Base-by-base conservation (phyloP, 1,140 invertebrate genomes). In the Teleogryllus occipitalis region DNA sequence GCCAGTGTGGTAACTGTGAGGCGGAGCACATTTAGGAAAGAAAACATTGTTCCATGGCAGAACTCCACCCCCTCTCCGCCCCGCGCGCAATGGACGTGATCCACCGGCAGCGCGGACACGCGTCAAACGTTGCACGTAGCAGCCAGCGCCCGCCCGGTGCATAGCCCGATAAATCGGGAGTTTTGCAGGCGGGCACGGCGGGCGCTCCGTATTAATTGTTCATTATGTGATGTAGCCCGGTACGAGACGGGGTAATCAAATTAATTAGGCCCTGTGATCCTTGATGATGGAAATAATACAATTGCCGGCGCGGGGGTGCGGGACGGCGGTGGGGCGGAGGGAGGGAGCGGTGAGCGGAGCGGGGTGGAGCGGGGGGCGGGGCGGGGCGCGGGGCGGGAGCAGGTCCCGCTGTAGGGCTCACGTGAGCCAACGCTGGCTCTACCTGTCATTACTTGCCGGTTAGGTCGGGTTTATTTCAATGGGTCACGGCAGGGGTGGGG, bases 231-330 rank as follows among this genome's bases (percentile, higher is more conserved):
- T 65, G 54, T 18, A 65, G 54, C 54, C 18, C 10, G 54, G 18
- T 65, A 65, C 54, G 54, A 65, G 54, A 65, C 54, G 54, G 54
- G 54, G 54, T 65, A 65, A 65, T 65, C 54, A 65, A 65, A 65
- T 65, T 65, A 65, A 65, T 65, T 65, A 65, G 54, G 18, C 54
- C 54, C 18, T 65, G 54, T 65, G 54, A 14, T 65, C 54, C 54
- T 65, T 65, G 54, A 65, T 65, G 54, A 65, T 65, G 54, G 54
- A 65, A 65, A 65, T 65, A 65, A 65, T 18, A 65, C 54, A 65
- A 65, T 65, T 65, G 54, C 27, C 27, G 27, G 27, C 27, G 27
- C 27, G 27, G 27, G 27, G 27, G 1, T 5, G 27, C 1, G 27
- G 27, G 27, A 5, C 27, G 27, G 27, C 27, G 27, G 27, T 5